These are phyloP conservation scores for Oppia nitens DNA, from an alignment of 1,140 invertebrate species.

Conservation along the genomic window DNA sequence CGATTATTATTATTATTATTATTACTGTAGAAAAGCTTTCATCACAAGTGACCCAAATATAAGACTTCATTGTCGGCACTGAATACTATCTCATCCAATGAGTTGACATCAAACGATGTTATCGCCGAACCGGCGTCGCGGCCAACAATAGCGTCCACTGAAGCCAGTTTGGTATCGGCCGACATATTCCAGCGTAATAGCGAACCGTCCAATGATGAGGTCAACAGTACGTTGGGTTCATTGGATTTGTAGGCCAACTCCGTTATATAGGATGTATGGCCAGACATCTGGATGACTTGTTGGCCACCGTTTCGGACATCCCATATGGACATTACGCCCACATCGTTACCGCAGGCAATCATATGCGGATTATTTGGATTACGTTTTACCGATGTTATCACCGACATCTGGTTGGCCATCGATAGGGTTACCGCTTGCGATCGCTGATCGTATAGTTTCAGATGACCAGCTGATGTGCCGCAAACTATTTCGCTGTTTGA, in stretches of 20 bases:
- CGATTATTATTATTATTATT: too few species aligned
- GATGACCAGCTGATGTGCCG: slow-evolving; percentile 10
- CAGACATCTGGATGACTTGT: not conserved
- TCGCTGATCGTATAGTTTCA: slow-evolving; percentile 13
- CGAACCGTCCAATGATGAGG: slow-evolving; percentile 10
- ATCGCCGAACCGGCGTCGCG: slow-evolving; percentile 1
- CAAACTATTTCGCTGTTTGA: slow-evolving; percentile 12
- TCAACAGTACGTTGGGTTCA: slow-evolving; percentile 3
- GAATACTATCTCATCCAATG: slow-evolving; percentile 6
- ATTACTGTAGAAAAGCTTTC: not conserved
- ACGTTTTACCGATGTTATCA: slow-evolving; percentile 7
- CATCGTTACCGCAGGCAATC: slow-evolving; percentile 15
- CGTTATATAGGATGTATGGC: slow-evolving; percentile 9
- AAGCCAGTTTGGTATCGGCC: not conserved
- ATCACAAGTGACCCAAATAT: slow-evolving; percentile 3
- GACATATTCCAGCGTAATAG: slow-evolving; percentile 15
- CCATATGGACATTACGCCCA: slow-evolving; percentile 5
- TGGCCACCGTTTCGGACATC: slow-evolving; percentile 12
- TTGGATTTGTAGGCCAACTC: slow-evolving; percentile 4
- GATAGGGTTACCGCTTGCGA: not conserved
- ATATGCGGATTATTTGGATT: slow-evolving; percentile 11
- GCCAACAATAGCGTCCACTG: slow-evolving; percentile 12
- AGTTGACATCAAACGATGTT: slow-evolving; percentile 13
- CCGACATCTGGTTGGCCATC: slow-evolving; percentile 4
- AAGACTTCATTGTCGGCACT: slow-evolving; percentile 15